phyloP scores from a whole-genome alignment of 2,113 vertebrate genomes.

The Hemichromis elongatus region DNA sequence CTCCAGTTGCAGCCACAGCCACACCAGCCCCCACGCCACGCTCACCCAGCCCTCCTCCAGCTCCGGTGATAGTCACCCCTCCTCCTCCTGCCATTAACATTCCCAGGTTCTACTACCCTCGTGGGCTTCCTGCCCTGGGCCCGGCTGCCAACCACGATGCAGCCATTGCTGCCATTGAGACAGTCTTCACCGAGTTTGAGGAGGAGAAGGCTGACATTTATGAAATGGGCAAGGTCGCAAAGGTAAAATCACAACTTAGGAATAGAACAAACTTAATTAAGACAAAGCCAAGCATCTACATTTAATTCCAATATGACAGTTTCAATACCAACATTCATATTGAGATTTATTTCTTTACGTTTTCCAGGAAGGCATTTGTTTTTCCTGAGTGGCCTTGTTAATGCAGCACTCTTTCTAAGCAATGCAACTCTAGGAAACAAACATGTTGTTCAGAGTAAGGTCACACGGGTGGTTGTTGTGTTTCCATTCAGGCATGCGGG shows the following conservation, averaged over 20 bases:
- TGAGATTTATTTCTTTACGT: neutral
- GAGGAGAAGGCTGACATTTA: conserved; percentile 90
- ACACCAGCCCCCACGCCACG: conserved; percentile 61
- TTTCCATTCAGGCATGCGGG: conserved; percentile 80
- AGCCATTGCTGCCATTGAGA: conserved; percentile 81
- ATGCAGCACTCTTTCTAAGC: neutral
- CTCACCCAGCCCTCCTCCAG: conserved; percentile 77
- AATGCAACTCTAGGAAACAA: neutral
- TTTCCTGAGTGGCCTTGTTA: neutral
- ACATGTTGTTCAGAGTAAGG: neutral
- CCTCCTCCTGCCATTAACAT: conserved; percentile 89
- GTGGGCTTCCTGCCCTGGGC: conserved; percentile 85
- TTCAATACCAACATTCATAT: neutral
- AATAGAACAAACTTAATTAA: neutral
- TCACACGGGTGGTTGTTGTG: neutral
- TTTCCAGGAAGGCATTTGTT: neutral
- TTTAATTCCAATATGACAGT: neutral
- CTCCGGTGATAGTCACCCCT: conserved; percentile 74
- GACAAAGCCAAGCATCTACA: neutral
- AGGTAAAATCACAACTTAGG: conserved; percentile 72
- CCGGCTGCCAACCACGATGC: conserved; percentile 79
- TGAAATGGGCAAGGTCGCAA: conserved; percentile 94
- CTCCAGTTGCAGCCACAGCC: conserved; percentile 55
- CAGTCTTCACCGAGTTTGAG: conserved; percentile 85
- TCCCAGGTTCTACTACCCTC: conserved; percentile 99